Evolutionary conservation across 2,113 vertebrate genomes (phyloP).

Genomic region (Suricata suricatta): DNA sequence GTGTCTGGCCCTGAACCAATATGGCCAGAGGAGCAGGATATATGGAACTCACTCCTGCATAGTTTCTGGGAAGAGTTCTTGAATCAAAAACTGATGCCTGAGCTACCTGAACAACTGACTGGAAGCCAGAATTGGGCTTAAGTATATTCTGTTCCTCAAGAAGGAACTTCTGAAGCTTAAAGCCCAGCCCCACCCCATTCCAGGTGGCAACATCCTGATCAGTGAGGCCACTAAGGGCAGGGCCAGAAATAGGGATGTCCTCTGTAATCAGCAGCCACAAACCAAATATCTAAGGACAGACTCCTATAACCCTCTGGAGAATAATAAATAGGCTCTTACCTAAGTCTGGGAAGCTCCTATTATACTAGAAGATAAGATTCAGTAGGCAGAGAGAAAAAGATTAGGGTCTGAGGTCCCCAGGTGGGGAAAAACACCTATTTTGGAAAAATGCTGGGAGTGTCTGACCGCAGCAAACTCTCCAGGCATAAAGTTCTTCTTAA

Average conservation of each 20-base stretch:
- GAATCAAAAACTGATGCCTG: not conserved
- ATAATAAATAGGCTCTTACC: not conserved
- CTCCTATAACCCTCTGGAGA: not conserved
- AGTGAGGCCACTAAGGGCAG: not conserved
- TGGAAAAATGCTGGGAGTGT: too few species aligned
- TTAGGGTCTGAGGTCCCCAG: too few species aligned
- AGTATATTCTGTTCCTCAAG: not conserved
- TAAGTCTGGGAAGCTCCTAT: not conserved
- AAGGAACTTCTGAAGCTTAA: not conserved
- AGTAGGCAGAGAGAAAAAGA: too few species aligned
- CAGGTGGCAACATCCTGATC: not conserved
- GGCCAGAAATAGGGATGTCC: not conserved
- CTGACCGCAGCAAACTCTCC: too few species aligned
- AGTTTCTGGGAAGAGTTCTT: not conserved
- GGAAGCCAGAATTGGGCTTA: not conserved
- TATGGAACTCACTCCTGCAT: not conserved
- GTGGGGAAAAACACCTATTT: too few species aligned
- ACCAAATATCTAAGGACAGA: not conserved
- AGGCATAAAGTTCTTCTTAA: too few species aligned
- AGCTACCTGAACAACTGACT: not conserved
- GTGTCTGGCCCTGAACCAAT: not conserved
- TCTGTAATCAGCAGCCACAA: not conserved
- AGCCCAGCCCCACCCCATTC: accelerated
- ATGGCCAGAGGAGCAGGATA: not conserved
- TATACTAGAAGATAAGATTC: too few species aligned